Conservation (phyloP, 2,797 vertebrate genomes). For the Nannoperca obscura region DNA sequence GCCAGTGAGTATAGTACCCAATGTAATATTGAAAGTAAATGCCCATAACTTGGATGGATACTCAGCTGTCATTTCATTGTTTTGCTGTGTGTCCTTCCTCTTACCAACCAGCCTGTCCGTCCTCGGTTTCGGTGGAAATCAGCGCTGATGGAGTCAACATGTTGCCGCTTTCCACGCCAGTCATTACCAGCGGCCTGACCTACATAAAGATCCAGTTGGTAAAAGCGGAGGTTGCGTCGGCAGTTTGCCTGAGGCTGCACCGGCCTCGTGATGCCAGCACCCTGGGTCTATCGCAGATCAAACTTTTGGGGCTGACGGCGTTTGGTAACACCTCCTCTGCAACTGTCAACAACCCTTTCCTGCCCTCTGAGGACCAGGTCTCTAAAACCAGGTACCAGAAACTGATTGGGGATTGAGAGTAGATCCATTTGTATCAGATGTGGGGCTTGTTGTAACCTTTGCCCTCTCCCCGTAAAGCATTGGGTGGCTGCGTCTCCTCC, state of each 20-base stretch:
- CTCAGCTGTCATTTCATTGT: not conserved
- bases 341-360: conserved; percentile 98
- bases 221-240: conserved; percentile 97
- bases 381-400: conserved; percentile 94
- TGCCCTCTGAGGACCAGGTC: conserved; percentile 98
- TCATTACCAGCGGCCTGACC: conserved; percentile 96
- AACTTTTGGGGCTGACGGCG: conserved; percentile 95
- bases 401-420: fast-evolving
- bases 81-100: not conserved
- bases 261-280: conserved; percentile 97
- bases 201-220: conserved; percentile 99
- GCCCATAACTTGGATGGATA: not conserved
- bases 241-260: conserved; percentile 96
- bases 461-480: conserved; percentile 85
- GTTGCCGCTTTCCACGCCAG: conserved; percentile 96
- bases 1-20: conserved; percentile 89
- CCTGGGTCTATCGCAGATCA: conserved; percentile 96
- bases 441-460: not conserved
- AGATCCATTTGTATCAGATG: not conserved
- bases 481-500: conserved; percentile 96
- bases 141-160: conserved; percentile 98
- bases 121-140: conserved; percentile 99
- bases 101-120: conserved; percentile 91
- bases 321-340: conserved; percentile 98
- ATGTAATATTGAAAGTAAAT: not conserved